phyloP scores from a whole-genome alignment of 1,140 invertebrate genomes.

The Conus betulinus region DNA sequence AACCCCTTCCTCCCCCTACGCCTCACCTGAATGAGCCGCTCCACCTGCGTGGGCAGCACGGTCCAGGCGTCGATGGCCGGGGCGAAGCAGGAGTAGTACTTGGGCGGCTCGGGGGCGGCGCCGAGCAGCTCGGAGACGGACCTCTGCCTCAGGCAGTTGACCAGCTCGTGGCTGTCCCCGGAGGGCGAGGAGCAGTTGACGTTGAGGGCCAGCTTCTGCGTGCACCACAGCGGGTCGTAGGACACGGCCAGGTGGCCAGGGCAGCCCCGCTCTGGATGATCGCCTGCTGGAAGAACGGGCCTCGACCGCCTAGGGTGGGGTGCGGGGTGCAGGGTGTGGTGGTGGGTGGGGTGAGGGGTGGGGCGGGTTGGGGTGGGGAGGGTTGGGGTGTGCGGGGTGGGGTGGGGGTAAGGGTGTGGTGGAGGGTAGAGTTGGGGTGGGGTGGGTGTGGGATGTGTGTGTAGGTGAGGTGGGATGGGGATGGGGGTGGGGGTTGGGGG shows the following conservation, averaged over 20 bases:
- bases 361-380: too few relatives aligned
- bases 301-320: conserved; percentile 37
- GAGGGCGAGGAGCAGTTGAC: conserved; percentile 86
- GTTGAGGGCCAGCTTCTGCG: conserved; percentile 88
- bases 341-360: too few relatives aligned
- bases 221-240: conserved; percentile 90
- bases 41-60: conserved; percentile 58
- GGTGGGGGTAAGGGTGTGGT: too few relatives aligned
- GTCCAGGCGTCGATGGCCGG: conserved; percentile 82
- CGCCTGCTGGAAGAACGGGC: conserved; percentile 56
- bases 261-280: conserved; percentile 80
- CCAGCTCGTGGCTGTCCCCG: conserved; percentile 75
- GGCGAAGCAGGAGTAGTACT: conserved; percentile 82
- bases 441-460: too few relatives aligned
- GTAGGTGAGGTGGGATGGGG: too few relatives aligned
- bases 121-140: conserved; percentile 86
- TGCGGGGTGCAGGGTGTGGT: too few relatives aligned
- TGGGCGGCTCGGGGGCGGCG: conserved; percentile 79
- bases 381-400: too few relatives aligned
- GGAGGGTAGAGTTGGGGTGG: too few relatives aligned
- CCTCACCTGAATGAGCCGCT: conserved; percentile 68
- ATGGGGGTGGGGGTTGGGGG: too few relatives aligned
- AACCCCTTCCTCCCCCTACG: background rate
- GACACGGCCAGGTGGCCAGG: conserved; percentile 94
- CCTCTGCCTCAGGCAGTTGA: conserved; percentile 89